These are phyloP conservation scores for Macropis europaea DNA, from an alignment of 2,888 invertebrate species.

Conservation along the genomic window DNA sequence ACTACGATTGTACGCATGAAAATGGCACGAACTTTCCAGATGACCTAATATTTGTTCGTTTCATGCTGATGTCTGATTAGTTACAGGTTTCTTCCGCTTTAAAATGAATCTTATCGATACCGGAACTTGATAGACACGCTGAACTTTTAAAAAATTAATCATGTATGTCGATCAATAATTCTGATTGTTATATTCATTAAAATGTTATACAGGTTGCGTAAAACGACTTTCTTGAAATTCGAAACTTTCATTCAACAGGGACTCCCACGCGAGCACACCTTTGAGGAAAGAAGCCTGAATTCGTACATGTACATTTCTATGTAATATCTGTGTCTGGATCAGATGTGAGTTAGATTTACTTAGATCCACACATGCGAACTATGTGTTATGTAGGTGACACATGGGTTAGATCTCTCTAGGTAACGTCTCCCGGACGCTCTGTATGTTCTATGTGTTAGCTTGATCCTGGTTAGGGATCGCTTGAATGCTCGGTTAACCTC, in stretches of 20 bases:
- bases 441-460: conserved; percentile 24
- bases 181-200: not conserved
- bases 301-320: not conserved
- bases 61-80: too few relatives aligned
- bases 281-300: not conserved
- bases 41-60: too few relatives aligned
- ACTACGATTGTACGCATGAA: too few relatives aligned
- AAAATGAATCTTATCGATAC: too few relatives aligned
- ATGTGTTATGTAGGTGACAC: conserved; percentile 30
- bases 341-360: conserved; percentile 44
- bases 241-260: not conserved
- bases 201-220: too few relatives aligned
- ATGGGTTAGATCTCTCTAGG: conserved; percentile 32
- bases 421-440: conserved; percentile 41
- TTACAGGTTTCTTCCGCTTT: too few relatives aligned
- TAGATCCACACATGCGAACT: conserved; percentile 13
- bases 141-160: too few relatives aligned
- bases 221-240: not conserved
- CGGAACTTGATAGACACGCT: too few relatives aligned
- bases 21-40: too few relatives aligned
- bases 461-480: conserved; percentile 27
- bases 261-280: not conserved
- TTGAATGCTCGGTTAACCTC: conserved; percentile 27
- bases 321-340: conserved; percentile 10
- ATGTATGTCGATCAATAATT: not conserved